Evolutionary conservation across 2,888 invertebrate species (phyloP).

Genomic region (Ichneumon xanthorius): DNA sequence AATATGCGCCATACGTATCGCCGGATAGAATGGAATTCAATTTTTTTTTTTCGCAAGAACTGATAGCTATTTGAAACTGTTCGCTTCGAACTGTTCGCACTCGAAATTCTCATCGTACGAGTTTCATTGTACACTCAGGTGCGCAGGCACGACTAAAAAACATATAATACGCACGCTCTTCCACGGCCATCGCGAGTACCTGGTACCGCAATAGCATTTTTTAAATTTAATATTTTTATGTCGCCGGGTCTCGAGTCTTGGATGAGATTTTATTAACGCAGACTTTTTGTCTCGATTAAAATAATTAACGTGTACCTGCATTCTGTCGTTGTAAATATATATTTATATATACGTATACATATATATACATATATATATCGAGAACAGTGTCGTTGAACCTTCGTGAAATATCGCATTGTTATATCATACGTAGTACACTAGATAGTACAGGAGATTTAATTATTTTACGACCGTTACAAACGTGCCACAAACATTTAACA

Average conservation of each 20-base stretch:
- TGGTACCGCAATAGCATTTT: neutral
- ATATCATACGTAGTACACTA: neutral
- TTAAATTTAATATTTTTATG: neutral
- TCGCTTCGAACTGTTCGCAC: neutral
- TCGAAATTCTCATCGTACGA: constrained; percentile 8
- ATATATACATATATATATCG: neutral
- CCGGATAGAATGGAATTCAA: neutral
- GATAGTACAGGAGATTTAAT: neutral
- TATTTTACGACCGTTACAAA: neutral
- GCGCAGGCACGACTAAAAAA: neutral
- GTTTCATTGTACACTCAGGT: constrained; percentile 8
- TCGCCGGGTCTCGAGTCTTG: neutral
- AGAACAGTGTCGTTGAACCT: constrained; percentile 3
- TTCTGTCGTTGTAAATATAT: constrained; percentile 4
- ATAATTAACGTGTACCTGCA: constrained; percentile 25
- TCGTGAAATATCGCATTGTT: neutral
- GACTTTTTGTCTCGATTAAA: constrained; percentile 8
- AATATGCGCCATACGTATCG: neutral
- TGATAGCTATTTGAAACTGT: neutral
- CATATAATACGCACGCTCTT: neutral
- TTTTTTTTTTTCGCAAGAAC: neutral
- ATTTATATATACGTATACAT: neutral
- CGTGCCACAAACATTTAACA: constrained; percentile 36
- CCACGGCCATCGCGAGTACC: neutral
- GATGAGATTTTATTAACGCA: neutral